phyloP scores from a whole-genome alignment of 2,888 invertebrate genomes.

The Heliothis peltigera region DNA sequence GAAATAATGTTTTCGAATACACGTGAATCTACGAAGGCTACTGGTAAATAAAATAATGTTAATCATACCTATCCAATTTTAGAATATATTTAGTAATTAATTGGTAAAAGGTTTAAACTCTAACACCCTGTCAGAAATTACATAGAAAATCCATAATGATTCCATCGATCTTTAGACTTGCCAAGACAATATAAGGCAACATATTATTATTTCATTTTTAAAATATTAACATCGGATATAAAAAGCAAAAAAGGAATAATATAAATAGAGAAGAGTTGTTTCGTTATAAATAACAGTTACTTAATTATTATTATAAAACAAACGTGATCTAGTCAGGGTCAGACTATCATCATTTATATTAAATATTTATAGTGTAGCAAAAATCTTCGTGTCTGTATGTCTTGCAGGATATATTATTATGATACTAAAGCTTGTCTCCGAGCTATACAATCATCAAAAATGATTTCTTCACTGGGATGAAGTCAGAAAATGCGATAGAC shows the following conservation, averaged over 20 bases:
- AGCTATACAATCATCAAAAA: no score
- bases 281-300: conserved; percentile 13
- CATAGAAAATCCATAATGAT: conserved; percentile 27
- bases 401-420: background rate
- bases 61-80: background rate
- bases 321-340: conserved; percentile 29
- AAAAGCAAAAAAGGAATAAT: conserved; percentile 6
- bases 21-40: no score
- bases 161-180: conserved; percentile 27
- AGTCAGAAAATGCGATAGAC: no score
- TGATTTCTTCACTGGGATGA: no score
- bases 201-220: background rate
- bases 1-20: no score
- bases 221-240: background rate
- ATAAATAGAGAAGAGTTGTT: conserved; percentile 14
- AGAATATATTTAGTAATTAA: background rate
- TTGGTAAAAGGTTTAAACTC: background rate
- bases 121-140: conserved; percentile 21
- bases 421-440: no score
- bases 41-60: no score
- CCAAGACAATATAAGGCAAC: no score
- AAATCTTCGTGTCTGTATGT: conserved; percentile 3
- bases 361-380: background rate
- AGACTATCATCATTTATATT: conserved; percentile 13
- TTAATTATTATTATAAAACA: conserved; percentile 15